A percentile compares a stretch with the other conserved stretches of the same genome.
Conservation (phyloP, 1,140 invertebrate genomes). For the Aphaenogaster floridana region DNA sequence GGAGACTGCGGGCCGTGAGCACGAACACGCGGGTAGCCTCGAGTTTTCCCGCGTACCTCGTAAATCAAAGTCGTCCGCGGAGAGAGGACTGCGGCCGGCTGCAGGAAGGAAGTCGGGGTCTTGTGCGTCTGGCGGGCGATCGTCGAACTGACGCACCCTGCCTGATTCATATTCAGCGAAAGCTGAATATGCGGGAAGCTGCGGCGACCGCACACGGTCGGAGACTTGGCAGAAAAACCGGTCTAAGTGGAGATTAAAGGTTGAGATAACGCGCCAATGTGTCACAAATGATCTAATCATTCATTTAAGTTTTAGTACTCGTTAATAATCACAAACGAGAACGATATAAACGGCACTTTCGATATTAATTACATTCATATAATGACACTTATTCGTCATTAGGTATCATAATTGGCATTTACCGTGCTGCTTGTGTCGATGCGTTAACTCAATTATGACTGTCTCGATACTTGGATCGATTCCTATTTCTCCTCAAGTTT, state of each 20-base stretch:
- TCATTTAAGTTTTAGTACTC: not conserved
- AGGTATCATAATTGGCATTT: not conserved
- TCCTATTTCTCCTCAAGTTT: conserved; percentile 22
- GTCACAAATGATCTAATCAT: conserved; percentile 33
- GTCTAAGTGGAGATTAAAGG: conserved; percentile 21
- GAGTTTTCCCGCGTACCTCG: conserved; percentile 65
- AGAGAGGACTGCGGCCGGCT: conserved; percentile 22
- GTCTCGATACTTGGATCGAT: not conserved
- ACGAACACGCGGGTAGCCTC: conserved; percentile 30
- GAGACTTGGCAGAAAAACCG: conserved; percentile 41
- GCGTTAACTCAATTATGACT: not conserved
- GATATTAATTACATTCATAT: not conserved
- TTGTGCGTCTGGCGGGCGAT: conserved; percentile 13
- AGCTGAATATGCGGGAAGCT: conserved; percentile 55
- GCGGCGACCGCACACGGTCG: conserved; percentile 52
- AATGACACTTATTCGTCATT: not conserved
- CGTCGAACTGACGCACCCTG: conserved; percentile 51
- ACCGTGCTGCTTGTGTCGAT: not conserved
- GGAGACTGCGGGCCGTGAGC: conserved; percentile 57
- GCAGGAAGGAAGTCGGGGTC: conserved; percentile 45
- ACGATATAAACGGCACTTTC: not conserved
- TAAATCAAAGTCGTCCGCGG: conserved; percentile 53
- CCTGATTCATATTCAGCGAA: conserved; percentile 32
- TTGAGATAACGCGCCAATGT: conserved; percentile 30
- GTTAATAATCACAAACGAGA: conserved; percentile 8